Conservation (phyloP, 2,888 invertebrate species). For the Mellilla xanthometata region DNA sequence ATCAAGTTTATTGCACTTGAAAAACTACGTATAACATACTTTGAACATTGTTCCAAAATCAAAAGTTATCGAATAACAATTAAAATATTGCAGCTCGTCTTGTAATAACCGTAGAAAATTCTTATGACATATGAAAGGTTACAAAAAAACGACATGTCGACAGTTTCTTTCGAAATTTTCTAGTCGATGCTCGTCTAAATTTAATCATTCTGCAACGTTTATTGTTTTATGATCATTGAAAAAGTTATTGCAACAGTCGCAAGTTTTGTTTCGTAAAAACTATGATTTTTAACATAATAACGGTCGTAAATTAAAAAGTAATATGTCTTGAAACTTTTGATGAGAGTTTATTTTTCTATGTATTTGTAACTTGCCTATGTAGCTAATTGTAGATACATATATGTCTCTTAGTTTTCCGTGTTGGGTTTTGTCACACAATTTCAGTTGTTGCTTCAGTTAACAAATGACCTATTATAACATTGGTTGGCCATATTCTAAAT, state of each 20-base stretch:
- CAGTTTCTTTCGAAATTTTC: constrained; percentile 7
- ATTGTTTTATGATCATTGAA: constrained; percentile 11
- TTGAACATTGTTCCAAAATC: too few relatives aligned
- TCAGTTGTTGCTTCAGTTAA: too few relatives aligned
- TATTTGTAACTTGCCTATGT: too few relatives aligned
- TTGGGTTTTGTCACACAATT: too few relatives aligned
- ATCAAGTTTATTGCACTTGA: constrained; percentile 60
- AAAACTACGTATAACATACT: constrained; percentile 26
- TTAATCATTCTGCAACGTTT: constrained; percentile 12
- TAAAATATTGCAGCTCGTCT: constrained; percentile 24
- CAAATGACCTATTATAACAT: too few relatives aligned
- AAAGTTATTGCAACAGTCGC: constrained; percentile 4
- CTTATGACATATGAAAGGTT: constrained; percentile 23
- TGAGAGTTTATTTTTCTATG: too few relatives aligned
- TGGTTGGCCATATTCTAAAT: too few relatives aligned
- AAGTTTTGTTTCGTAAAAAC: constrained; percentile 7
- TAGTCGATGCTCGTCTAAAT: constrained; percentile 6
- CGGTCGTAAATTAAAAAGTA: too few relatives aligned
- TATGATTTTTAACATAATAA: constrained; percentile 6
- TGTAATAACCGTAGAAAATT: constrained; percentile 16
- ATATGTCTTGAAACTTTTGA: too few relatives aligned
- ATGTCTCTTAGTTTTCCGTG: too few relatives aligned
- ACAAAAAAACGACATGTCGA: constrained; percentile 6
- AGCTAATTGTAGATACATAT: too few relatives aligned
- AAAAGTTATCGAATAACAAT: constrained; percentile 28